Base-by-base conservation (phyloP, 35 echinoderm and acorn worm genomes). In the Stichopus chloronotus region DNA sequence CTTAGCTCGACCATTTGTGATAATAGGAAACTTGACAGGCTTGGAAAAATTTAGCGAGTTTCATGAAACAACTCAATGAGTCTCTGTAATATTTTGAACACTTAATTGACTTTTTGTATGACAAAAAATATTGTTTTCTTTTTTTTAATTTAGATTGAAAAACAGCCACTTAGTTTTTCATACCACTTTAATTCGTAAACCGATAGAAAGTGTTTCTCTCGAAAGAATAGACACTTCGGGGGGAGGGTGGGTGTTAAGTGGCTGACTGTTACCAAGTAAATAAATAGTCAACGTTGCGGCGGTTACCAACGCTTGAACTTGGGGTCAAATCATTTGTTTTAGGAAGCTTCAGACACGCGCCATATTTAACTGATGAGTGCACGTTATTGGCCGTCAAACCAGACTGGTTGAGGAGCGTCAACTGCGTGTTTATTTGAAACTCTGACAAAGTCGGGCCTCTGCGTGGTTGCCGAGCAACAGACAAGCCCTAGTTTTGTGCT, bases 191-290 rank as follows among this genome's bases (percentile, higher is more conserved):
- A 74, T 20, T 14, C 7, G 69, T n/a, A 74, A 43, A 21, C 17
- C 12, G 22, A 55, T 55, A 81, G 53, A 81, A 52, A 81, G 78
- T 81, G 78, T 53, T 55, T 52, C 78, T 55, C 17, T 55, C 25
- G 13, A 14, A 13, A 81, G 25, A 43, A 81, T 81, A 81, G 8
- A 81, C 8, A 81, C 53, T 52, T 81, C 78, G 78, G 78, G 65
- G 76, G 57, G 82, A 58, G 82, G 82, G 82, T 58, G 82, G 82
- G 82, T 85, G 82, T 85, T 85, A 85, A 85, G 82, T 85, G 82
- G 54, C 82, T 85, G 55, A 53, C 82, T 56, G 55, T 85, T 58
- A 56, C 82, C 82, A 85, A 58, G 82, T 85, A 85, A 85, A 85
- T 85, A 85, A 85, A 85, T 85, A 85, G 21, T 59, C 6, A 16